phyloP scores from a whole-genome alignment of 2,888 invertebrate genomes.

The Cyaniris semiargus region DNA sequence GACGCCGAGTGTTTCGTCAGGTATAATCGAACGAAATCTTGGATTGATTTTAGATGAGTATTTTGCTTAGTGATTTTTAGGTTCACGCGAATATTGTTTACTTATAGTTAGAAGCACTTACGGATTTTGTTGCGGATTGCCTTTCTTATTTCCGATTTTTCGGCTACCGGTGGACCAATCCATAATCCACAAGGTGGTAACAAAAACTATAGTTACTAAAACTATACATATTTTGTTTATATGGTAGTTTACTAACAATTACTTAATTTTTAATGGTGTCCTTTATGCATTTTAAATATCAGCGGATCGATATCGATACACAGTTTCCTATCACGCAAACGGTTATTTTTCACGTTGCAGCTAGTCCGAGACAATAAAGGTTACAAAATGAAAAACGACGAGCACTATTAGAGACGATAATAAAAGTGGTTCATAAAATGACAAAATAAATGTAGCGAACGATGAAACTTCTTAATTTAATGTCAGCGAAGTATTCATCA shows the following conservation, averaged over 20 bases:
- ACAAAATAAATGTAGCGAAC: slow-evolving; percentile 13
- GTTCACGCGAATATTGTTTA: not conserved
- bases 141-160: no score
- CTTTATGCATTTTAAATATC: not conserved
- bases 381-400: not conserved
- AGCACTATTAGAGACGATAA: slow-evolving; percentile 15
- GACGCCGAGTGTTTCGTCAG: not conserved
- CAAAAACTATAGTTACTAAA: no score
- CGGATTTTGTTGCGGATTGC: no score
- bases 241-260: no score
- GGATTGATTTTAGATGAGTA: not conserved
- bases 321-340: not conserved
- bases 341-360: not conserved
- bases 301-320: not conserved
- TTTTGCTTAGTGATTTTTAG: not conserved
- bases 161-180: no score
- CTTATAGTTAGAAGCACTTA: no score
- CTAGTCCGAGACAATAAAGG: not conserved
- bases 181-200: no score
- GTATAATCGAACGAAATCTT: not conserved
- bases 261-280: not conserved
- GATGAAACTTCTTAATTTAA: slow-evolving; percentile 29
- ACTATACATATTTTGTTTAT: no score
- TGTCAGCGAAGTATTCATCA: slow-evolving; percentile 13
- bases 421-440: not conserved